Base-by-base conservation (phyloP, 2,797 vertebrate species). In the Halcyon leucocephala region DNA sequence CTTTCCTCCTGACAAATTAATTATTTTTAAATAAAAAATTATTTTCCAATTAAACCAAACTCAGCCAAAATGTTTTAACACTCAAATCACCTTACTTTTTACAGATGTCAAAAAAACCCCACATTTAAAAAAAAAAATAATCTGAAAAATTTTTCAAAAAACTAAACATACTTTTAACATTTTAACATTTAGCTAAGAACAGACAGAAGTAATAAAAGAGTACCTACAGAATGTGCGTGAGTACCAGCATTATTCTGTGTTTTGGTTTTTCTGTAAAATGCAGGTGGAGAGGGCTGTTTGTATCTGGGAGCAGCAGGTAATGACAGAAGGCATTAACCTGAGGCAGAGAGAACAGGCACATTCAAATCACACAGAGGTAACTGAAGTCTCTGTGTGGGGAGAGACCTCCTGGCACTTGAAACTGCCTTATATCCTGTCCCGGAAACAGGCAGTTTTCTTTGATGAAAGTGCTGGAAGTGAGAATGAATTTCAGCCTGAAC, bases 171-270 rank as follows among this genome's bases (percentile, higher is more conserved):
- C 2, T 55, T 90, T 58, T 55, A 54, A 22, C 3, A 11, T 12
- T 14, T n/a, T n/a, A n/a, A n/a, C n/a, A 2, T 72, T 86, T 54
- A 58, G 13, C 46, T 66, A 22, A 80, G 14, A 87, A 33, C 8
- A 35, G 21, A 22, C 3, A 64, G 14, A 79, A 61, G 9, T 31
- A 66, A 51, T 69, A n/a, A 28, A 73, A 52, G 35, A 55, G 22
- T n/a, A 57, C 26, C 44, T 82, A 26, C 6, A 42, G 46, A 26
- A 46, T 0, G 1, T 20, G 4, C 1, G 1, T 58, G 60, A 69
- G 9, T 41, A 28, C 28, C 7, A 69, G 4, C 29, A 54, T 54
- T 4, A 61, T 10, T 41, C 20, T 73, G 26, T 24, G 33, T 70
- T 82, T 49, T 80, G 55, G 13, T 58, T 46, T 65, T 77, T 41